Base-by-base conservation (phyloP, 2,888 invertebrate genomes). In the Hermaeophaga mercurialis region DNA sequence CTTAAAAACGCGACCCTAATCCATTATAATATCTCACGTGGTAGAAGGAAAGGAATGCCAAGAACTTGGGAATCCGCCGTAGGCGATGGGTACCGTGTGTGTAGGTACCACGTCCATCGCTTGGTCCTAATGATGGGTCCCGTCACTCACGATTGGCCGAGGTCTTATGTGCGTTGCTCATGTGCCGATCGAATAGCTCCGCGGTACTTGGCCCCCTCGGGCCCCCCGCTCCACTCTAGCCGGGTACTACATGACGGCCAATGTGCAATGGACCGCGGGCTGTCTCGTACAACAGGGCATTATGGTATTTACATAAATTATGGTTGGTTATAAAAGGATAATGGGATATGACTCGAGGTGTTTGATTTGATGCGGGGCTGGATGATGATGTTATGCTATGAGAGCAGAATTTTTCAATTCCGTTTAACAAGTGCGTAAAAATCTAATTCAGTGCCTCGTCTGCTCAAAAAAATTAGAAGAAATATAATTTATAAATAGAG, bases 241-340 rank as follows among this genome's bases (percentile, higher is more conserved):
- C 18, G 47, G 22, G 34, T 47, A 33, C 47, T 34, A 18, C 36
- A 22, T 11, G 33, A 31, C 34, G 19, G 14, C 47, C 36, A 46
- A 46, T 71, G 69, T 72, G 69, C 66, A 67, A 70, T 69, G 24
- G 18, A 68, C 71, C 71, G 69, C 71, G 70, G 74, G 74, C 71
- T 70, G 70, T 67, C 65, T 33, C 43, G 50, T 38, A 50, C 15
- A 43, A 50, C 41, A 43, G 69, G 6, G 71, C 67, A 75, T 77
- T 76, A 76, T 73, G 72, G 71, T 74, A 77, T 76, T 77, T 76
- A 75, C 75, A 77, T 78, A 78, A 77, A 78, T 78, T 78, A 78
- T 70, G 73, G 74, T 73, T 74, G 69, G 67, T 73, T 72, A 69
- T 70, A 72, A 71, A 72, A 66, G 70, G 36, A 47, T 62, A 62